phyloP scores from a whole-genome alignment of 2,797 vertebrate genomes.

The Neosilurus hyrtlii region DNA sequence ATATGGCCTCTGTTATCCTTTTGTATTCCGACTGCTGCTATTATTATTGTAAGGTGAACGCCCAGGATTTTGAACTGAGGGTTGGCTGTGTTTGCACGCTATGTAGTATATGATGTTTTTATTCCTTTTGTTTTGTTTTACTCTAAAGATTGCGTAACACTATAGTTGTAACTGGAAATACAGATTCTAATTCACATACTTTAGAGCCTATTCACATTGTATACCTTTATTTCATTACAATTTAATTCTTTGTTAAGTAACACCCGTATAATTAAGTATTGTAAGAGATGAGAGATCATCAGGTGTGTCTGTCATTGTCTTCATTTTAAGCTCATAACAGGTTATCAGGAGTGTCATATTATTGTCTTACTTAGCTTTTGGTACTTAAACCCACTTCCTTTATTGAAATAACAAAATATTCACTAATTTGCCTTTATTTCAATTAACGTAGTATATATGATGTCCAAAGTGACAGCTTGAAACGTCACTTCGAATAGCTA shows the following conservation, averaged over 20 bases:
- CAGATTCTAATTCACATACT: neutral
- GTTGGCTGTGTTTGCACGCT: neutral
- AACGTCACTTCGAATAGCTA: constrained; percentile 48
- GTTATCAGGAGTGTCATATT: neutral
- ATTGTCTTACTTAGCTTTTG: neutral
- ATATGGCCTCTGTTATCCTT: neutral
- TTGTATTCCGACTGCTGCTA: neutral
- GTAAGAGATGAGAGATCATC: no score
- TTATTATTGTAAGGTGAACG: neutral
- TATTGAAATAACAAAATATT: neutral
- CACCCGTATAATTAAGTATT: constrained; percentile 15
- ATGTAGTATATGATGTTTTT: neutral
- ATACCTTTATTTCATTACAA: neutral
- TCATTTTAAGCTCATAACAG: neutral
- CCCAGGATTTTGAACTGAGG: neutral
- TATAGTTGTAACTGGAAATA: neutral
- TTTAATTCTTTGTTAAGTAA: neutral
- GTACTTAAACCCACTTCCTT: neutral
- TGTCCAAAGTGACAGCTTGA: constrained; percentile 43
- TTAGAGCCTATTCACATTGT: neutral
- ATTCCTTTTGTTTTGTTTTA: neutral
- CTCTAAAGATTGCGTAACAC: neutral
- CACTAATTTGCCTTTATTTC: neutral
- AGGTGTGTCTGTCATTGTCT: no score
- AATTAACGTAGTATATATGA: neutral